A percentile compares a stretch with the other conserved stretches of the same genome.
These are phyloP conservation scores for Lepas anatifera DNA, from an alignment of 2,888 invertebrate species.

Conservation along the genomic window DNA sequence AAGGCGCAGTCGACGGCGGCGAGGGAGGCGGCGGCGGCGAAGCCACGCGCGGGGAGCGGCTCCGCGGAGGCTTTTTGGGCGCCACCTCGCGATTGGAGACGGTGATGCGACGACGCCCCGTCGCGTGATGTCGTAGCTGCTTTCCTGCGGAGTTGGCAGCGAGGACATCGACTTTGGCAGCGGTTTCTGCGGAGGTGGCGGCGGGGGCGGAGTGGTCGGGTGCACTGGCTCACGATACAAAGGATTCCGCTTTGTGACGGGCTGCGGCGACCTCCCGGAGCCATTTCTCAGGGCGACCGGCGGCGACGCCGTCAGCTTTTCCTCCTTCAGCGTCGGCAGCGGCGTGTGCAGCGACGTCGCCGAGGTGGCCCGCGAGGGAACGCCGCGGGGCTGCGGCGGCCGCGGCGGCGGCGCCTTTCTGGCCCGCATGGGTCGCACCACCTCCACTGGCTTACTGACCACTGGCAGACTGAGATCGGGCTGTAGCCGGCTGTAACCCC, in stretches of 20 bases:
- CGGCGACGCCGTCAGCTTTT: not conserved
- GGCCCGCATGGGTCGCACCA: not conserved
- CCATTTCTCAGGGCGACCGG: not conserved
- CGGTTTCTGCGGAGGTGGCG: not conserved
- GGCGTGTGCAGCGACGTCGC: not conserved
- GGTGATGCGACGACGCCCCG: no score
- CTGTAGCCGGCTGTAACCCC: not conserved
- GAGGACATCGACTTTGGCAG: slow-evolving; percentile 1
- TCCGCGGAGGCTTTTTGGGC: not conserved
- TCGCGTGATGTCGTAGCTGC: not conserved
- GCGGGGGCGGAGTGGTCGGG: not conserved
- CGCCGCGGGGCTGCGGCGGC: not conserved
- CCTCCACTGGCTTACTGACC: not conserved
- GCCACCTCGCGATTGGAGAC: no score
- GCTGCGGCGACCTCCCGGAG: no score
- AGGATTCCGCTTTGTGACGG: no score
- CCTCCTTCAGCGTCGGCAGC: slow-evolving; percentile 6
- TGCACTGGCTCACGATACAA: not conserved
- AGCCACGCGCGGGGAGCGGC: not conserved
- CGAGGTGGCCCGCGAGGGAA: not conserved
- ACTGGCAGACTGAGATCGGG: not conserved
- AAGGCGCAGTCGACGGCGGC: not conserved
- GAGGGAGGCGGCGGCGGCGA: not conserved
- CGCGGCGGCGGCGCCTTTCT: not conserved
- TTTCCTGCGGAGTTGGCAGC: not conserved